Evolutionary conservation across 2,888 invertebrate species (phyloP), one percentile per base, ranked within the genome.

Genomic region (Cantharis nigra): DNA sequence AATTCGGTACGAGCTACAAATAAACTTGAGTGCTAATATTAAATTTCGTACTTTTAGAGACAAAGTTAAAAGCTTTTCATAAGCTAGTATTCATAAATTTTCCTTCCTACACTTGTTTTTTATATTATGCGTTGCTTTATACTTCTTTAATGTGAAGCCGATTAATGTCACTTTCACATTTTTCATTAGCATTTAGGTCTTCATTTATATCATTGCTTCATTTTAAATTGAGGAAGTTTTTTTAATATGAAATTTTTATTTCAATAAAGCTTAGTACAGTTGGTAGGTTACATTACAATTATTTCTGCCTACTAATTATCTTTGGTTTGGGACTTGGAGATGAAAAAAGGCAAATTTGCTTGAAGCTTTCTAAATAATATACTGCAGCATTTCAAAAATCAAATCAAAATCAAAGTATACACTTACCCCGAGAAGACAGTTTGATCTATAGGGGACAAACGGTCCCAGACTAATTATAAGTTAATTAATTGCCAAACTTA

Each of bases 41-140:
- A 75, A 71, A 75, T 75, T 75, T 75, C 23, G 65, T 75, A 75
- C 72, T 72, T 76, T 76, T 72, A 67, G 72, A 76, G 69, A 65
- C 72, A 64, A 49, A 72, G 72, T 76, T 76, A 76, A 76, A 76
- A 76, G 76, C 76, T 76, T 76, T 76, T 72, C 76, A 72, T 72
- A 76, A 76, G 72, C 72, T 72, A 72, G 72, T 72, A 72, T 76
- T 76, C 76, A 76, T 76, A 71, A 76, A 69, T 76, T 67, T 72
- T 63, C 71, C 71, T 70, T 71, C 75, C 23, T 69, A 62, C 23
- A 28, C 20, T 26, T 62, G 71, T 20, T 71, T 71, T 71, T 71
- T 71, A 23, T 13, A 20, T 71, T 71, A 67, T 67, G 20, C 26
- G 65, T 23, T 23, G 65, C 26, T 67, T 67, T 67, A 67, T 67